A percentile compares a stretch with the other conserved stretches of the same genome.
phyloP scores from a whole-genome alignment of 2,888 invertebrate genomes.

The Hoplodrina ambigua region DNA sequence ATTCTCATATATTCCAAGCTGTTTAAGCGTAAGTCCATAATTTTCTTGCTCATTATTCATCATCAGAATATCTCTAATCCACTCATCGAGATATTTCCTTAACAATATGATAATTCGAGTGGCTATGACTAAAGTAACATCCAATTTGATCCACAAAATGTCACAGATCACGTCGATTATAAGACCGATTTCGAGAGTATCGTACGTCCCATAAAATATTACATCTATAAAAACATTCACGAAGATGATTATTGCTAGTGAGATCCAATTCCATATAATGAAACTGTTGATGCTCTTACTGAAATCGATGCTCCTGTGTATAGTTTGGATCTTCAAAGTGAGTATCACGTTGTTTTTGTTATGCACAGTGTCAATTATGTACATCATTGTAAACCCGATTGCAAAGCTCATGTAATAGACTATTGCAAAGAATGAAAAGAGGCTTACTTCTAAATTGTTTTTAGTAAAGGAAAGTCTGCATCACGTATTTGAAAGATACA shows the following conservation, averaged over 20 bases:
- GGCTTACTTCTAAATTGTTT: neutral
- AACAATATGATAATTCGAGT: constrained; percentile 21
- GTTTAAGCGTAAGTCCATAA: neutral
- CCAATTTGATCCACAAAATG: neutral
- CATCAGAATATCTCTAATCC: neutral
- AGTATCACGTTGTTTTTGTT: constrained; percentile 6
- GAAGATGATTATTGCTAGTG: neutral
- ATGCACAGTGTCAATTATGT: neutral
- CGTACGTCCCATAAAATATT: neutral
- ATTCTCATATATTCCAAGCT: constrained; percentile 15
- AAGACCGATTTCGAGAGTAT: neutral
- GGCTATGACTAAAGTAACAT: constrained; percentile 19
- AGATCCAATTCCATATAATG: constrained; percentile 28
- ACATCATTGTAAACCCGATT: constrained; percentile 1
- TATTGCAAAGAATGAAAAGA: neutral
- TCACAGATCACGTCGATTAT: neutral
- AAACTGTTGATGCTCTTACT: neutral
- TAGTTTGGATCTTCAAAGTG: constrained; percentile 15
- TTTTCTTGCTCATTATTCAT: neutral
- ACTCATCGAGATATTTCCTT: constrained; percentile 15
- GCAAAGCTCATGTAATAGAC: neutral
- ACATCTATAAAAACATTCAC: neutral
- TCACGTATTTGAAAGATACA: neutral
- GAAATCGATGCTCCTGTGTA: constrained; percentile 1
- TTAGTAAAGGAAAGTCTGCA: neutral